Conservation (phyloP, 2,797 vertebrate species). For the Pseudopleuronectes americanus region DNA sequence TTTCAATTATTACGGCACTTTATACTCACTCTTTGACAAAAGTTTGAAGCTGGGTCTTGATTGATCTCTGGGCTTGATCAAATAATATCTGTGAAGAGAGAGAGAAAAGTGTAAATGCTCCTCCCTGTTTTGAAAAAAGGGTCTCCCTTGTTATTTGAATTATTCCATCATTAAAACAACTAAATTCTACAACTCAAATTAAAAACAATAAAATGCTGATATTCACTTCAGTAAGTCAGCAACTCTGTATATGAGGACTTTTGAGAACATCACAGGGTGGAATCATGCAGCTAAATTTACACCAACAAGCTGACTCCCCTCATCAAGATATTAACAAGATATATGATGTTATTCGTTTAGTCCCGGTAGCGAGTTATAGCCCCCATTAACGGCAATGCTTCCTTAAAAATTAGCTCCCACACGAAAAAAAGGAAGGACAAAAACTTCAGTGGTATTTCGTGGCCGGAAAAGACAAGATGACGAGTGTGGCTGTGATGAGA, state of each 20-base stretch:
- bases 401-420: slow-evolving; percentile 26
- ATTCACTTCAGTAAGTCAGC: slow-evolving; percentile 40
- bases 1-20: not conserved
- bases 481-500: slow-evolving; percentile 48
- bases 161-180: slow-evolving; percentile 2
- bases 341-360: slow-evolving; percentile 44
- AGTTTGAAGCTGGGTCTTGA: slow-evolving; percentile 96
- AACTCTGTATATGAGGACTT: slow-evolving; percentile 33
- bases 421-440: slow-evolving; percentile 23
- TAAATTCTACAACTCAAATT: not conserved
- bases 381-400: slow-evolving; percentile 59
- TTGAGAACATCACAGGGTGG: slow-evolving; percentile 47
- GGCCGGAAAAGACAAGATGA: slow-evolving; percentile 55
- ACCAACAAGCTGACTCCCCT: slow-evolving; percentile 56
- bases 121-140: not conserved
- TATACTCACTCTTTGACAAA: slow-evolving; percentile 98
- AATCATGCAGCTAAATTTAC: slow-evolving; percentile 62
- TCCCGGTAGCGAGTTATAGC: slow-evolving; percentile 54
- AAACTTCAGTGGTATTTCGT: slow-evolving; percentile 15
- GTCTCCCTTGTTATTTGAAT: not conserved
- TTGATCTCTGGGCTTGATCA: slow-evolving; percentile 97
- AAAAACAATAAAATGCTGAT: slow-evolving; percentile 1
- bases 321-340: slow-evolving; percentile 60
- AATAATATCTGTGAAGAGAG: slow-evolving; percentile 92
- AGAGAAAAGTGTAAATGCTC: slow-evolving; percentile 19